Evolutionary conservation across 2,888 invertebrate genomes (phyloP).

Genomic region (Hofmannophila pseudospretella): DNA sequence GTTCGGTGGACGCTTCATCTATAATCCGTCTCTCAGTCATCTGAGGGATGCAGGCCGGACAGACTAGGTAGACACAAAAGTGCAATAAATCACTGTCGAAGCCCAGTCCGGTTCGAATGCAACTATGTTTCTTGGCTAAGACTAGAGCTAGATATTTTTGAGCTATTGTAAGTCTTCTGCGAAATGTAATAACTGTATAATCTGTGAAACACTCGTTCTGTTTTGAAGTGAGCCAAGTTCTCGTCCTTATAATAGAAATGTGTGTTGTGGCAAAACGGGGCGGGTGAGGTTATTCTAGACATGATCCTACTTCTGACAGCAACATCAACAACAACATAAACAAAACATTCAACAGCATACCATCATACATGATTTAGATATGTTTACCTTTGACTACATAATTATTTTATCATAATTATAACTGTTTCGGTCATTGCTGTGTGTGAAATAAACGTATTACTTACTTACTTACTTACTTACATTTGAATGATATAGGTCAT

Average conservation of each 20-base stretch:
- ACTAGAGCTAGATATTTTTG: constrained; percentile 20
- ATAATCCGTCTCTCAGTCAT: constrained; percentile 35
- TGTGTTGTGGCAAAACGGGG: too few species aligned
- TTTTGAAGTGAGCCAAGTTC: background rate
- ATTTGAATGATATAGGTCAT: too few species aligned
- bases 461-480: too few species aligned
- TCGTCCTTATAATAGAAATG: background rate
- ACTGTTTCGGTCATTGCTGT: too few species aligned
- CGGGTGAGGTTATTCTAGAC: too few species aligned
- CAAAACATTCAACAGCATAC: constrained; percentile 19
- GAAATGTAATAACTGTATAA: background rate
- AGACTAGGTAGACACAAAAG: constrained; percentile 44
- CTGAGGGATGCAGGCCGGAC: constrained; percentile 35
- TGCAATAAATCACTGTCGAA: constrained; percentile 53
- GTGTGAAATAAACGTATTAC: too few species aligned
- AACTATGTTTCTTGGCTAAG: constrained; percentile 39
- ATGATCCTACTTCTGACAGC: background rate
- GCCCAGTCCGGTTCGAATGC: constrained; percentile 28
- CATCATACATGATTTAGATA: too few species aligned
- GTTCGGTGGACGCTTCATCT: constrained; percentile 29
- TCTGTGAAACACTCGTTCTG: background rate
- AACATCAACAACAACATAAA: constrained; percentile 25
- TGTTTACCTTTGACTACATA: too few species aligned
- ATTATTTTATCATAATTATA: too few species aligned
- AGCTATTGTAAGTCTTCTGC: constrained; percentile 5